phyloP scores from a whole-genome alignment of 2,888 invertebrate species.

The Phrixothrix hirtus region DNA sequence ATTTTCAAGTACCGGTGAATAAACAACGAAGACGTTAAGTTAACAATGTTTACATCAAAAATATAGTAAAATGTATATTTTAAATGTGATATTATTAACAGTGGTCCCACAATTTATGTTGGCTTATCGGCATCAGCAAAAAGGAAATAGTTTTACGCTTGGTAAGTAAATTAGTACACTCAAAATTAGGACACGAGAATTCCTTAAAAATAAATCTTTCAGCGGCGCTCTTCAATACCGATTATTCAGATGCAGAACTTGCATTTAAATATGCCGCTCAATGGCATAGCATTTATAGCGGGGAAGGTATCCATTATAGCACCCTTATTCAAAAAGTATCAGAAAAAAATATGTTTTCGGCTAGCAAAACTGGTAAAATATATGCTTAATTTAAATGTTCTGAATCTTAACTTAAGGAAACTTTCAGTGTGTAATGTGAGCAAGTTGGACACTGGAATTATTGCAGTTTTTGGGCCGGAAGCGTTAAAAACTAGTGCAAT shows the following conservation, averaged over 20 bases:
- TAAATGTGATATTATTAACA: not conserved
- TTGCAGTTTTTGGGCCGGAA: constrained; percentile 83
- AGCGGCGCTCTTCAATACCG: constrained; percentile 54
- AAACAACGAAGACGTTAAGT: not conserved
- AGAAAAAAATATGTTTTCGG: constrained; percentile 46
- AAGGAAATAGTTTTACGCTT: not conserved
- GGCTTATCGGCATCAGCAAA: not conserved
- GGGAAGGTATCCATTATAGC: constrained; percentile 37
- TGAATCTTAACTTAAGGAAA: too few relatives aligned
- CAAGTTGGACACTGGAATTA: constrained; percentile 60
- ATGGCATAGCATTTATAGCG: constrained; percentile 52
- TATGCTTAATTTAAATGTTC: too few relatives aligned
- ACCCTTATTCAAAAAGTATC: constrained; percentile 39
- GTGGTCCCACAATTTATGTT: not conserved
- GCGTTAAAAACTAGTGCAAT: constrained; percentile 68
- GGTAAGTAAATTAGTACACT: not conserved
- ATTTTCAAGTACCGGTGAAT: not conserved
- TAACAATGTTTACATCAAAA: not conserved
- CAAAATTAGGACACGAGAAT: not conserved
- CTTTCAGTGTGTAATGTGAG: constrained; percentile 34
- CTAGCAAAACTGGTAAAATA: constrained; percentile 49
- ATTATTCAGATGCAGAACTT: constrained; percentile 61
- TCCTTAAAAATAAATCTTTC: constrained; percentile 11
- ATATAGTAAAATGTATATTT: too few relatives aligned
- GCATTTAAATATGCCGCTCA: constrained; percentile 64